Percentiles rank a stretch among this genome's conserved stretches.
Evolutionary conservation across 2,113 vertebrate species (phyloP).

Genomic region (Chinchilla lanigera): DNA sequence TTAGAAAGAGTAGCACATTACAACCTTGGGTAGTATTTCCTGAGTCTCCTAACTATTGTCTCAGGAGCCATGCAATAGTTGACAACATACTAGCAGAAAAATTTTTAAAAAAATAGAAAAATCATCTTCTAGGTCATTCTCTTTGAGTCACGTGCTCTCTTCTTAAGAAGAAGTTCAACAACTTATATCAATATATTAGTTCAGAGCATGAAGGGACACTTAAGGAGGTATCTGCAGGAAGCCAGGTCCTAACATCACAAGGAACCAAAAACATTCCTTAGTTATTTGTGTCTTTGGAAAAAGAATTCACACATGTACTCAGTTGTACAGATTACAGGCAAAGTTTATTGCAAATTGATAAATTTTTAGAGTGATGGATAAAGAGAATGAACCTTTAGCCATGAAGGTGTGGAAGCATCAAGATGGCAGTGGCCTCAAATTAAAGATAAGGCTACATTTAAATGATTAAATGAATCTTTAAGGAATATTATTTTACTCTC

Average conservation of each 20-base stretch:
- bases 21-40: background rate
- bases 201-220: background rate
- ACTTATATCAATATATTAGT: background rate
- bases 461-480: background rate
- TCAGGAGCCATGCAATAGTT: background rate
- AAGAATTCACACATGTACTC: background rate
- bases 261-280: background rate
- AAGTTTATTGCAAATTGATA: background rate
- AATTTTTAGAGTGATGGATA: background rate
- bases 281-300: background rate
- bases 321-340: background rate
- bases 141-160: background rate
- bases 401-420: background rate
- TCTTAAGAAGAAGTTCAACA: background rate
- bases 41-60: background rate
- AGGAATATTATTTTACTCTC: background rate
- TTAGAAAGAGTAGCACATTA: background rate
- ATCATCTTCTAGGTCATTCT: background rate
- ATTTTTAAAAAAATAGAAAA: constrained; percentile 20
- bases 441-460: background rate
- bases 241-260: background rate
- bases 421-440: background rate
- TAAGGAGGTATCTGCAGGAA: background rate
- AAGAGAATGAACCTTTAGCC: background rate
- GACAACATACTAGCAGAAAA: background rate